Evolutionary conservation across 2,797 vertebrate genomes (phyloP).

Genomic region (Alectoris magna): DNA sequence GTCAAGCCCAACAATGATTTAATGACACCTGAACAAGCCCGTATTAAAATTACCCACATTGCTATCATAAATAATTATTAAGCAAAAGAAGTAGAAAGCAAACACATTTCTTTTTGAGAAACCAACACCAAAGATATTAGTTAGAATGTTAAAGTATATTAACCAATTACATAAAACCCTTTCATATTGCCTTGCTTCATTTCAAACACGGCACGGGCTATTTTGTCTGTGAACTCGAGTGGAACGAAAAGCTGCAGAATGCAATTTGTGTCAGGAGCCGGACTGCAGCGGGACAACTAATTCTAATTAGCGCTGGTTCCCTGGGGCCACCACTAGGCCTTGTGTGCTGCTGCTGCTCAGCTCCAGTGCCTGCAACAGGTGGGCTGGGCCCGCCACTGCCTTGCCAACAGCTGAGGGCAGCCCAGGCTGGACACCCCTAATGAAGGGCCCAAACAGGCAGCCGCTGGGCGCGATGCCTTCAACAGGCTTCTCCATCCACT

Average conservation of each 20-base stretch:
- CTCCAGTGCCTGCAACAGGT: constrained; percentile 82
- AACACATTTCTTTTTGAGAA: constrained; percentile 68
- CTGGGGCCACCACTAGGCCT: constrained; percentile 79
- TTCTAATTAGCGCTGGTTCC: constrained; percentile 89
- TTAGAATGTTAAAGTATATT: constrained; percentile 84
- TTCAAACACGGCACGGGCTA: constrained; percentile 84
- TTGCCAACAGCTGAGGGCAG: constrained; percentile 79
- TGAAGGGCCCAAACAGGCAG: constrained; percentile 74
- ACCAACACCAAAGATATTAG: constrained; percentile 76
- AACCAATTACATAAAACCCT: constrained; percentile 84
- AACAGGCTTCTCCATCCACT: neutral
- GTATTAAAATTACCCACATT: constrained; percentile 71
- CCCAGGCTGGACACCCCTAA: constrained; percentile 80
- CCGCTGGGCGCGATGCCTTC: constrained; percentile 77
- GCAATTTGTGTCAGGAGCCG: constrained; percentile 87
- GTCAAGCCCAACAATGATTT: constrained; percentile 74
- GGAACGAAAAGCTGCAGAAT: constrained; percentile 89
- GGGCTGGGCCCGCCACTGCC: constrained; percentile 77
- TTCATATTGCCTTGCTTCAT: constrained; percentile 87
- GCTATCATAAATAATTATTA: constrained; percentile 75
- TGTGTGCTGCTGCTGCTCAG: constrained; percentile 60
- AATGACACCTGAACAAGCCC: constrained; percentile 75
- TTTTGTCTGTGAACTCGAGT: constrained; percentile 88
- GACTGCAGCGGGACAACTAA: constrained; percentile 88
- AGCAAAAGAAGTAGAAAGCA: constrained; percentile 74